phyloP scores from a whole-genome alignment of 2,888 invertebrate genomes.

The Spilarctia lutea region DNA sequence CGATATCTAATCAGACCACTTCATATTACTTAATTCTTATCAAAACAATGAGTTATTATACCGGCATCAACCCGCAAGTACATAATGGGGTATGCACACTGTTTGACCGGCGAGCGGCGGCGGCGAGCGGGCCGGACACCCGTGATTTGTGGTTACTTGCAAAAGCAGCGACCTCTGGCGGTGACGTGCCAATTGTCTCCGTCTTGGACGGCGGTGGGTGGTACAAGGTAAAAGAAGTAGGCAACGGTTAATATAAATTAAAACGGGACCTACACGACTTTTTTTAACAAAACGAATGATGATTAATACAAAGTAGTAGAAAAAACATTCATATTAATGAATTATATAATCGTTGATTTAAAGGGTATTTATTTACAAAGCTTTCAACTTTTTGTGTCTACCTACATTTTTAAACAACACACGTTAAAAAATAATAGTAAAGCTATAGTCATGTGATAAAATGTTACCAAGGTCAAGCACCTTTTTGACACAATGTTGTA shows the following conservation, averaged over 20 bases:
- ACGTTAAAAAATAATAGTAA: too few relatives aligned
- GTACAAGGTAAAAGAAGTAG: conserved; percentile 38
- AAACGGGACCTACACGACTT: background rate
- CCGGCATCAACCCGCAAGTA: conserved; percentile 25
- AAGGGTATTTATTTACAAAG: background rate
- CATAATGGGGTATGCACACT: conserved; percentile 52
- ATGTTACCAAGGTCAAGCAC: too few relatives aligned
- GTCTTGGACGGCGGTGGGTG: conserved; percentile 59
- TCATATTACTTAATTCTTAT: conserved; percentile 19
- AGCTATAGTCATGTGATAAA: too few relatives aligned
- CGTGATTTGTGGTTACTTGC: conserved; percentile 82
- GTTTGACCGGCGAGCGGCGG: conserved; percentile 65
- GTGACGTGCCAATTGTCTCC: conserved; percentile 85
- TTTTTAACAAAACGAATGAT: too few relatives aligned
- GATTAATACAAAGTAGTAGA: too few relatives aligned
- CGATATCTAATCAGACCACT: conserved; percentile 11
- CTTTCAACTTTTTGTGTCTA: background rate
- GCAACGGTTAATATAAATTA: conserved; percentile 24
- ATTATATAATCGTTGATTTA: background rate
- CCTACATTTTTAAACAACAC: background rate
- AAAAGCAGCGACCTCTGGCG: conserved; percentile 75
- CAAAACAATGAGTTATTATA: conserved; percentile 41
- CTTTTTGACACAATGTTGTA: too few relatives aligned
- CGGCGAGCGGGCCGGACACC: conserved; percentile 51
- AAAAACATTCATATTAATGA: background rate